Base-by-base conservation (phyloP, 2,888 invertebrate genomes). In the Melanotus villosus region DNA sequence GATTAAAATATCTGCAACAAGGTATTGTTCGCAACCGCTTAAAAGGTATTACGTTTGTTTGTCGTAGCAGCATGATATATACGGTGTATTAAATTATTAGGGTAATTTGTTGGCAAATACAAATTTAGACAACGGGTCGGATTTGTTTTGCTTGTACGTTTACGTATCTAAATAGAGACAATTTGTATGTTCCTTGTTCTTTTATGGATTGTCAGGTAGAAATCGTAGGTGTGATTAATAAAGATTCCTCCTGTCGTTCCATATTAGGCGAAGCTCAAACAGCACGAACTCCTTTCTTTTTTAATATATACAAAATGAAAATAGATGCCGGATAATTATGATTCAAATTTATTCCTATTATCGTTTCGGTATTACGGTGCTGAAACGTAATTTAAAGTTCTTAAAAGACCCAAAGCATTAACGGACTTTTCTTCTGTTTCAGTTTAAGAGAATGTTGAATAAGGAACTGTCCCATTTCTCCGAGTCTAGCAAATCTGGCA, bases 401-500 rank as follows among this genome's bases (percentile, higher is more conserved):
- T 19, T 3, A 6, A 10, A 18, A 45, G 10, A 16, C 21, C 10
- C 5, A 19, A 21, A 47, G 47, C n/a, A 23, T 47, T 47, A 47
- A 47, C 26, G 47, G 23, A 50, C 32, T 45, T 62, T 68, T 62
- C 38, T 65, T 85, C 78, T 84, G 67, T 90, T 90, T 68, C 92
- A 99, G 98, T 99, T 99, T 90, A 99, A 99, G 88, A 93, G 98
- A 85, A 98, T 99, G 98, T 92, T 99, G 86, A 99, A 99, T 89
- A 96, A 98, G 89, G 99, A 99, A 88, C 90, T 99, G 82, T 97
- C 96, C 83, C 99, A 99, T 87, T 99, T 99, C 88, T 98, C 98
- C 75, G 99, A 99, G 87, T 97, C 98, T 76, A 98, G 97, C 88
- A 97, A 95, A 88, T 98, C 98, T 78, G 99, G 99, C 82, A 98